Evolutionary conservation across 2,888 invertebrate genomes (phyloP).

Genomic region (Drosophila subsilvestris): DNA sequence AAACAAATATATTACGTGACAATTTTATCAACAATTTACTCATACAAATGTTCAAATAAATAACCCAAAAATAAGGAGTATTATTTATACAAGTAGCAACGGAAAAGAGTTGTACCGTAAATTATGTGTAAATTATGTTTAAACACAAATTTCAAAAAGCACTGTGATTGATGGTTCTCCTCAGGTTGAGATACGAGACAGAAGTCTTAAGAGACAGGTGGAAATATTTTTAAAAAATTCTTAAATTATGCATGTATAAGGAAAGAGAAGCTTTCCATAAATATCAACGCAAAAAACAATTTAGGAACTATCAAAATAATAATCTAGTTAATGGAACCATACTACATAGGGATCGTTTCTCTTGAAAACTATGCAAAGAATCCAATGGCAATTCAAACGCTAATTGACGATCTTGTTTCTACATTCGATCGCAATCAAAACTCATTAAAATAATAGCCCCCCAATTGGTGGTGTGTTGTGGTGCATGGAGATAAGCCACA

Average conservation of each 20-base stretch:
- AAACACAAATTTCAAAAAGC: slow-evolving; percentile 25
- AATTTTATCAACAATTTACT: slow-evolving; percentile 50
- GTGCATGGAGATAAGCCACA: background rate
- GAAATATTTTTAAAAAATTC: background rate
- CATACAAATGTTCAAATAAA: slow-evolving; percentile 36
- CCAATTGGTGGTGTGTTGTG: background rate
- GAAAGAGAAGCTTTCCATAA: background rate
- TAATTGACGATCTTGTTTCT: background rate
- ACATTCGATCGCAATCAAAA: background rate
- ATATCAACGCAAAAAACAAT: background rate
- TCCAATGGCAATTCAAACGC: background rate
- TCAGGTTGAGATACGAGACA: background rate
- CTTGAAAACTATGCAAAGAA: too few species aligned
- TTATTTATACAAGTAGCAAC: slow-evolving; percentile 61
- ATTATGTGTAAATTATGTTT: slow-evolving; percentile 58
- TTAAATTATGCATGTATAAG: background rate
- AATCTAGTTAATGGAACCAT: too few species aligned
- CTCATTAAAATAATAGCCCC: background rate
- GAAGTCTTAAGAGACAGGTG: slow-evolving; percentile 16
- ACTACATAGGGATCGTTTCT: too few species aligned
- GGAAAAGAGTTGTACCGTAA: slow-evolving; percentile 68
- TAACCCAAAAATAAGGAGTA: slow-evolving; percentile 24
- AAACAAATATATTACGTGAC: slow-evolving; percentile 60
- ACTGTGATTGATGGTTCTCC: slow-evolving; percentile 49
- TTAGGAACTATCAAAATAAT: too few species aligned